These are phyloP conservation scores for Myoxocephalus aenaeus DNA, from an alignment of 2,797 vertebrate species.

Conservation along the genomic window DNA sequence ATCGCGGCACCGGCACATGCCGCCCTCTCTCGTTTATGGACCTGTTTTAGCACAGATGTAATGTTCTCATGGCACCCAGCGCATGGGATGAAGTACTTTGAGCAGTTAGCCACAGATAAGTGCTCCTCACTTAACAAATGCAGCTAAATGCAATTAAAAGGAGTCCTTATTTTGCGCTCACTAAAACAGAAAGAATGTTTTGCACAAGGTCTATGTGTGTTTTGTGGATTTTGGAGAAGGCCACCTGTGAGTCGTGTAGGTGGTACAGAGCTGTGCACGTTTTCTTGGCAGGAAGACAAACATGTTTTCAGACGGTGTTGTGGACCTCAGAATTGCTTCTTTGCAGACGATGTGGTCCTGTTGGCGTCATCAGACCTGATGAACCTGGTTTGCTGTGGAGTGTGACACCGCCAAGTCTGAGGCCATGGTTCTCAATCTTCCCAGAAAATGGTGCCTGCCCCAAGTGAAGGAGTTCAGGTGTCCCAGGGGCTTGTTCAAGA, in stretches of 20 bases:
- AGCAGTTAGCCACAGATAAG: constrained; percentile 1
- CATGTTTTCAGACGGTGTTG: constrained; percentile 3
- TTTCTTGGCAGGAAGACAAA: background rate
- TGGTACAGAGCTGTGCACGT: background rate
- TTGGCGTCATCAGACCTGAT: constrained; percentile 3
- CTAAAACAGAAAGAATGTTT: background rate
- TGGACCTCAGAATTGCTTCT: background rate
- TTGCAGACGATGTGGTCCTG: background rate
- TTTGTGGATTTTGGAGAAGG: background rate
- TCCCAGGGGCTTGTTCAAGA: background rate
- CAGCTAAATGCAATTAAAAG: constrained; percentile 7
- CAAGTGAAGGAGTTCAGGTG: background rate
- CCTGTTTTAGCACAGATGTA: constrained; percentile 19
- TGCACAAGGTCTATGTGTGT: background rate
- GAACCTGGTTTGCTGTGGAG: background rate
- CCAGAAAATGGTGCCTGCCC: background rate
- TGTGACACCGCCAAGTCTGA: constrained; percentile 4
- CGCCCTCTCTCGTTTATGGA: no score
- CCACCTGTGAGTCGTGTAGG: background rate
- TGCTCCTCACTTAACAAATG: constrained; percentile 8
- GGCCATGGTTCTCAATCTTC: background rate
- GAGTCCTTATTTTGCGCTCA: background rate
- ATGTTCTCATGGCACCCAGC: constrained; percentile 20
- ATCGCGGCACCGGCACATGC: no score
- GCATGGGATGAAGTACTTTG: constrained; percentile 3